phyloP scores from a whole-genome alignment of 2,888 invertebrate species.

The Hoplodrina blanda region DNA sequence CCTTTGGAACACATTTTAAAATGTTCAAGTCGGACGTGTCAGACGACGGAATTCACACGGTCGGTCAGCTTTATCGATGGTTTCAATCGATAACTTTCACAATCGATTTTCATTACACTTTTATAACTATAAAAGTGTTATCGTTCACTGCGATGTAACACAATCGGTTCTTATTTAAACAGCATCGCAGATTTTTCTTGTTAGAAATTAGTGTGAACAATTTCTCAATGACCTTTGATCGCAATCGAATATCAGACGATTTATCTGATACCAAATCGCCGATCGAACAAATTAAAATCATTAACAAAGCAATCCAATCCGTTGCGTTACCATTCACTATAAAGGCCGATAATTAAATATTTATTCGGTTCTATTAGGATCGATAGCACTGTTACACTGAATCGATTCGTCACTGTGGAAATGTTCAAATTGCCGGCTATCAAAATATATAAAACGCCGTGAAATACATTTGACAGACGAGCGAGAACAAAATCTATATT shows the following conservation, averaged over 20 bases:
- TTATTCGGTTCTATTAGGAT: conserved; percentile 87
- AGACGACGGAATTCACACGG: conserved; percentile 69
- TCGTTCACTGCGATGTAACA: conserved; percentile 45
- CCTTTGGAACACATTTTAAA: conserved; percentile 68
- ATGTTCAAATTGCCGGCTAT: conserved; percentile 82
- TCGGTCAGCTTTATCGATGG: conserved; percentile 69
- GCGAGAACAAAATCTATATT: conserved; percentile 81
- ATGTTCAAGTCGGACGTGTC: conserved; percentile 67
- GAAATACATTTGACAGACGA: conserved; percentile 84
- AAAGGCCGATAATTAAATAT: conserved; percentile 88
- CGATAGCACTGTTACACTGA: conserved; percentile 80
- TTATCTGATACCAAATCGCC: conserved; percentile 58
- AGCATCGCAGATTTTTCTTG: conserved; percentile 53
- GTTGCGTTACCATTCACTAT: conserved; percentile 87
- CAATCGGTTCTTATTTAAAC: conserved; percentile 68
- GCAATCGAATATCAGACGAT: conserved; percentile 65
- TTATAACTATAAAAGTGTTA: conserved; percentile 54
- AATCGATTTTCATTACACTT: conserved; percentile 67
- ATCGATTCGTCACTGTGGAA: conserved; percentile 87
- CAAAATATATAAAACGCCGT: conserved; percentile 78
- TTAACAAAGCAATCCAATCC: conserved; percentile 81
- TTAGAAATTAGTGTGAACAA: conserved; percentile 63
- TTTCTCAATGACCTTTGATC: conserved; percentile 63
- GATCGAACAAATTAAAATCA: conserved; percentile 80
- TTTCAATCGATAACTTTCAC: conserved; percentile 72